phyloP scores from a whole-genome alignment of 2,888 invertebrate species.

The Hyposoter didymator region DNA sequence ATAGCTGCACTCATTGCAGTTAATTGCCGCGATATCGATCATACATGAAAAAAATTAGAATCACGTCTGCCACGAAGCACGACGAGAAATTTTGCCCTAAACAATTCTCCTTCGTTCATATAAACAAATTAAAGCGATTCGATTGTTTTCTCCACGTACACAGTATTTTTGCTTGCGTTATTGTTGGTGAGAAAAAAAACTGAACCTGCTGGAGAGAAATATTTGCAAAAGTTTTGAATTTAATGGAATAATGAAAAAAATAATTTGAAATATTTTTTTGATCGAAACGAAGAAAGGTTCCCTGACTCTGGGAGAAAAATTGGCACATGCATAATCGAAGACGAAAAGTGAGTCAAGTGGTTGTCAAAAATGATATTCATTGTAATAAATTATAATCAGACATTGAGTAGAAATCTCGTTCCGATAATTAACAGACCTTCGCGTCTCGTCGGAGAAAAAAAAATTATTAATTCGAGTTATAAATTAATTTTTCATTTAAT shows the following conservation, averaged over 20 bases:
- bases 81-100: neutral
- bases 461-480: neutral
- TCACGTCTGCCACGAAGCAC: neutral
- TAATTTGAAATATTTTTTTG: neutral
- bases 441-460: neutral
- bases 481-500: slow-evolving; percentile 11
- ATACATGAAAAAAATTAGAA: slow-evolving; percentile 2
- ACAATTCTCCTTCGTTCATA: neutral
- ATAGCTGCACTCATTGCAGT: slow-evolving; percentile 20
- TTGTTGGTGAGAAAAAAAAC: neutral
- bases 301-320: neutral
- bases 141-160: neutral
- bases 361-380: neutral
- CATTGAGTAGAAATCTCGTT: neutral
- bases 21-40: slow-evolving; percentile 44
- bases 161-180: neutral
- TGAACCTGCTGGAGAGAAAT: neutral
- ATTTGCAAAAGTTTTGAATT: neutral
- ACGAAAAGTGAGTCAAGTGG: neutral
- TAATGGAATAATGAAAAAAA: neutral
- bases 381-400: neutral
- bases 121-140: neutral
- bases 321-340: neutral
- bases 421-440: neutral
- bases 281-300: too few relatives aligned